Evolutionary conservation across 2,113 vertebrate species (phyloP), one percentile per base, ranked within the genome.

Genomic region (Loxodonta africana): DNA sequence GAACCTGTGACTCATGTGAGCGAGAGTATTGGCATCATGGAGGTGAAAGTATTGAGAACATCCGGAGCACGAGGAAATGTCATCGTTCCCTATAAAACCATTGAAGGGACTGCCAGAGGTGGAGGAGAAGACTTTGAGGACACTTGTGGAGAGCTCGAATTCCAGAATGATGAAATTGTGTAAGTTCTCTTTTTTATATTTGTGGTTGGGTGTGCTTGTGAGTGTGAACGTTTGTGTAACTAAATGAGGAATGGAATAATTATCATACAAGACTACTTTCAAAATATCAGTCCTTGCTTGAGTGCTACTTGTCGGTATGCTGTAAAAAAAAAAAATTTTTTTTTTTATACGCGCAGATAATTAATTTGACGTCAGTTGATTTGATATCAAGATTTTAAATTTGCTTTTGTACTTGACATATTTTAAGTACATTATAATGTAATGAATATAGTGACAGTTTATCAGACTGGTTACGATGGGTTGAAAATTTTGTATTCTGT

Each of bases 101-200:
- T 98, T 0, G 99, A 99, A 98, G 99, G 99, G 60, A 99, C 99
- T 0, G 99, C 99, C 21, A 99, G 99, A 98, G 99, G 99, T 5
- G 99, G 99, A n/a, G 99, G 99, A 6, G 99, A 99, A 95, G 99
- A 99, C 98, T 99, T 99, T 26, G 99, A 99, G 96, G 99, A 99
- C 97, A 99, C 99, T 1, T 99, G 99, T 0, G 99, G 99, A 83
- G 99, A 99, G 95, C 98, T 99, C 88, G 99, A 99, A 97, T 99
- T 99, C 98, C 99, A 99, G 98, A 99, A 99, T 0, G 99, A 99
- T 21, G 99, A 99, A 97, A 99, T 99, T 97, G 98, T 99, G 99
- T 99, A 99, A 99, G 99, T 99, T 98, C 89, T 82, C 71, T 18
- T 77, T 83, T 74, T 65, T 33, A 4, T 33, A 0, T n/a, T 21